Percentiles rank a stretch among this genome's conserved stretches.
These are phyloP conservation scores for Coptotermes formosanus DNA, from an alignment of 1,140 invertebrate genomes.

Conservation along the genomic window DNA sequence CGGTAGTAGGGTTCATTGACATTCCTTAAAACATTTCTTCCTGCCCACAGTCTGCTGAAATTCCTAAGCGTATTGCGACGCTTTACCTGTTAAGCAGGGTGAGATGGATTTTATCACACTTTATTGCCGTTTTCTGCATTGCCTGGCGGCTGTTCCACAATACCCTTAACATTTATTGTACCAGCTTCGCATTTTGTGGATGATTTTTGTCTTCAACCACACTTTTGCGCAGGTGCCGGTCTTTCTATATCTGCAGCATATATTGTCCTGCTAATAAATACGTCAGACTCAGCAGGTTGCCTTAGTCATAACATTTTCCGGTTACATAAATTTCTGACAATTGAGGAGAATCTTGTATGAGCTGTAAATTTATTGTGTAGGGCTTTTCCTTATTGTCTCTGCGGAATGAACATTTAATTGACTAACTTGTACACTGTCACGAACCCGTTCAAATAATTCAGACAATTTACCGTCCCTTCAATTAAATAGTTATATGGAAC, in stretches of 20 bases:
- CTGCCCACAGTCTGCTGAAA: no score
- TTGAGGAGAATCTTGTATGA: not conserved
- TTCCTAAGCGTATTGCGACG: no score
- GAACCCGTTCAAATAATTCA: no score
- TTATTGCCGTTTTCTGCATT: not conserved
- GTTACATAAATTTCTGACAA: not conserved
- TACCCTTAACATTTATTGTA: not conserved
- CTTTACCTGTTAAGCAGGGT: no score
- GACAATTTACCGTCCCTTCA: no score
- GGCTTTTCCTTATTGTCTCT: no score
- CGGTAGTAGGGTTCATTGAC: no score
- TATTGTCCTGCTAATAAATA: not conserved
- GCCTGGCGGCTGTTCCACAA: not conserved
- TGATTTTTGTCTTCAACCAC: not conserved
- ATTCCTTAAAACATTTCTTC: no score
- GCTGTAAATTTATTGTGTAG: not conserved
- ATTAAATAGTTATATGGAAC: no score
- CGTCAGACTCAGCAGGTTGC: not conserved
- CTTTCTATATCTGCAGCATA: not conserved
- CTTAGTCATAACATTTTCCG: not conserved
- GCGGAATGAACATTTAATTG: no score
- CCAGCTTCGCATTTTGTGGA: not conserved
- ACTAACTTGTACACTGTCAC: no score
- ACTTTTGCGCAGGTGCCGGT: not conserved
- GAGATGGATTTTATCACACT: not conserved